These are phyloP conservation scores for Crotophaga sulcirostris DNA, from an alignment of 2,113 vertebrate species.

Conservation along the genomic window DNA sequence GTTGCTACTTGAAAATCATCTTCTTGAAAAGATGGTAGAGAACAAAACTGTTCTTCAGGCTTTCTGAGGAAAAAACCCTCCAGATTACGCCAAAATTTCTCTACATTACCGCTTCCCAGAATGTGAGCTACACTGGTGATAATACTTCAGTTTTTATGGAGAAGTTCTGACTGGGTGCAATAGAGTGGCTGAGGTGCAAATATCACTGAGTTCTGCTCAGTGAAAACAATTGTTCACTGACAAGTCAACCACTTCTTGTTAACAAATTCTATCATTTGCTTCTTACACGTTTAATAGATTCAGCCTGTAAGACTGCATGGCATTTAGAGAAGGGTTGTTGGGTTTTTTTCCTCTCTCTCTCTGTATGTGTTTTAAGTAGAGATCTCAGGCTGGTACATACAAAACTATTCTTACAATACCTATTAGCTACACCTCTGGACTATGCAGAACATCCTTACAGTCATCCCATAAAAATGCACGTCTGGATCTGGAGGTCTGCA, in stretches of 20 bases:
- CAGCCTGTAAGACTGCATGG: not conserved
- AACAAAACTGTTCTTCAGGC: not conserved
- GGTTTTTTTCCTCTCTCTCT: not conserved
- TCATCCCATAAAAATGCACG: not conserved
- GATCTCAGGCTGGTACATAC: not conserved
- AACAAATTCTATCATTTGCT: not conserved
- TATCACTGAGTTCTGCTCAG: not conserved
- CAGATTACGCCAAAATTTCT: not conserved
- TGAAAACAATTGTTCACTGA: not conserved
- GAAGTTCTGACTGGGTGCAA: not conserved
- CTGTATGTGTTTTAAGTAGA: not conserved
- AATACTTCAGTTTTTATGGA: not conserved
- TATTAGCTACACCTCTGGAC: not conserved
- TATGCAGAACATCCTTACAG: not conserved
- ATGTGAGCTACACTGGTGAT: not conserved
- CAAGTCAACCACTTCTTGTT: not conserved
- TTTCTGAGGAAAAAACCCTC: not conserved
- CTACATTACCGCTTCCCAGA: not conserved
- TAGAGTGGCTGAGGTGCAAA: not conserved
- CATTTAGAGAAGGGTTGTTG: not conserved
- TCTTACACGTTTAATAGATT: not conserved
- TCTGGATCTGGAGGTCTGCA: not conserved
- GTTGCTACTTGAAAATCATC: not conserved
- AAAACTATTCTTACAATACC: not conserved
- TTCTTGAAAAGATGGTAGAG: not conserved